Conservation (phyloP, 2,888 invertebrate genomes). For the Pocota personata region DNA sequence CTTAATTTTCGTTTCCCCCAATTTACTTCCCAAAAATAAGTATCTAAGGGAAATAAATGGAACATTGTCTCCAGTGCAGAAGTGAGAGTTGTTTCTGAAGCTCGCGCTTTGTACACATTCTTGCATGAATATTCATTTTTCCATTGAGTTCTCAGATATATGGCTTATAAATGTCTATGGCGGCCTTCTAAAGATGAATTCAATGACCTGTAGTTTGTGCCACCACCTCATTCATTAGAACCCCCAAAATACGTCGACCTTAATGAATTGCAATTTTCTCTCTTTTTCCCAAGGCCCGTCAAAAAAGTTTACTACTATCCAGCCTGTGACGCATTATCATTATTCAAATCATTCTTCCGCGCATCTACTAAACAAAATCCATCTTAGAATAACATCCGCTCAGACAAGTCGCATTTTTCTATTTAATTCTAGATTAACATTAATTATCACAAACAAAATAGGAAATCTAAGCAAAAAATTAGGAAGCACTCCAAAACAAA, state of each 20-base stretch:
- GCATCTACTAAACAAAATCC: neutral
- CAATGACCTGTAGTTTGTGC: neutral
- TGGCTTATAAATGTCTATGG: no score
- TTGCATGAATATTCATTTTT: no score
- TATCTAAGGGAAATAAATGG: no score
- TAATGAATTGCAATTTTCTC: slow-evolving; percentile 12
- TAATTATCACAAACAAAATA: neutral
- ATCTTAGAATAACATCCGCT: slow-evolving; percentile 9
- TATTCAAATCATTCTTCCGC: slow-evolving; percentile 15
- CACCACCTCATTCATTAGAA: neutral
- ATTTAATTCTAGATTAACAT: slow-evolving; percentile 3
- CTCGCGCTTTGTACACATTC: no score
- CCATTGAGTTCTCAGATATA: no score
- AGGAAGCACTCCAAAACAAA: slow-evolving; percentile 3
- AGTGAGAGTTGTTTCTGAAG: no score
- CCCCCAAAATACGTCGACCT: neutral
- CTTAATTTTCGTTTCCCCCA: no score
- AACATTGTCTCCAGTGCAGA: no score
- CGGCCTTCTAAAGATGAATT: neutral
- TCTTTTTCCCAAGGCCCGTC: neutral
- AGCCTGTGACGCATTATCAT: slow-evolving; percentile 2
- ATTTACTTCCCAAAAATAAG: no score
- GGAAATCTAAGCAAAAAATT: slow-evolving; percentile 6
- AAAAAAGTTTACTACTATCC: neutral
- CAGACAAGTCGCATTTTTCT: neutral